Evolutionary conservation across 2,797 vertebrate species (phyloP).

Genomic region (Sorex maritimensis): DNA sequence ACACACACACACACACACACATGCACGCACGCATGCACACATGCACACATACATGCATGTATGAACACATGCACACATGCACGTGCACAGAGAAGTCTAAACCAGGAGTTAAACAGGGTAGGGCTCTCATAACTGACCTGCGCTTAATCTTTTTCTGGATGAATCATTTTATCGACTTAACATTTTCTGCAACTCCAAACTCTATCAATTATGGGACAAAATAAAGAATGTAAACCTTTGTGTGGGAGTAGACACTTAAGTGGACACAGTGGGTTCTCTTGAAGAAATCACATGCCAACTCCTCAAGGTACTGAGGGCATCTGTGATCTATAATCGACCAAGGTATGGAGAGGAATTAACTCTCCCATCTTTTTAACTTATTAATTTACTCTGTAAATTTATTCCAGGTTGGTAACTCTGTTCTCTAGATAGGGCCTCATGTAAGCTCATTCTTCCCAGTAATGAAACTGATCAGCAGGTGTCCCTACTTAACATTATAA

Average conservation of each 20-base stretch:
- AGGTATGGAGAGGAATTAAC: neutral
- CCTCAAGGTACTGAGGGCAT: neutral
- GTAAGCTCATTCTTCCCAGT: neutral
- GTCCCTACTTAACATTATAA: constrained; percentile 4
- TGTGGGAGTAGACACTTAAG: neutral
- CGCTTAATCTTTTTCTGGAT: neutral
- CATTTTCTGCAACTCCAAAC: neutral
- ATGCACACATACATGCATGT: too few relatives aligned
- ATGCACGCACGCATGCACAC: too few relatives aligned
- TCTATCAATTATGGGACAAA: neutral
- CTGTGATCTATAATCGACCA: neutral
- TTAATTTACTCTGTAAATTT: constrained; percentile 13
- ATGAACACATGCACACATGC: too few relatives aligned
- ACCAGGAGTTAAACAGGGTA: neutral
- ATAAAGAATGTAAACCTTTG: neutral
- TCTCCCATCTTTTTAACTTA: neutral
- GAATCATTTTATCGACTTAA: neutral
- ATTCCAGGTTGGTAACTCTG: constrained; percentile 1
- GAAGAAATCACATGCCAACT: neutral
- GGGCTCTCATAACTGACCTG: neutral
- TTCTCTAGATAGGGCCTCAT: neutral
- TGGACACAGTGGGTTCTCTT: neutral
- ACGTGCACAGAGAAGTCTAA: constrained; percentile 29
- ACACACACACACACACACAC: neutral
- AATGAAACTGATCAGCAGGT: neutral